Evolutionary conservation across 2,888 invertebrate species (phyloP).

Genomic region (Scaptomyza reducta): DNA sequence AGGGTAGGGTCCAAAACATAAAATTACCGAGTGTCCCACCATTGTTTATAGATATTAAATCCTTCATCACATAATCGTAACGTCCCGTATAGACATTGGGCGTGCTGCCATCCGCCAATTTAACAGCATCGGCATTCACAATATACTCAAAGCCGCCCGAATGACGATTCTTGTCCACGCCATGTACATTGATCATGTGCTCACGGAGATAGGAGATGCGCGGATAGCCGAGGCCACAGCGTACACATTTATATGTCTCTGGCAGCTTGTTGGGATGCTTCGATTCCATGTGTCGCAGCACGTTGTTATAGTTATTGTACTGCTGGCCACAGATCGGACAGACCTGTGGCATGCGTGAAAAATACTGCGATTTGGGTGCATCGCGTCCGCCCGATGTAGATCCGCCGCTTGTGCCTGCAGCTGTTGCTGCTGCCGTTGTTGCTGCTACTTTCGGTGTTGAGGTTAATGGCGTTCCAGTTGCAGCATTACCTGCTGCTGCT

Average conservation of each 20-base stretch:
- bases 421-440: neutral
- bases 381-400: slow-evolving; percentile 44
- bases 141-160: slow-evolving; percentile 83
- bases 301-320: slow-evolving; percentile 84
- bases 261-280: slow-evolving; percentile 84
- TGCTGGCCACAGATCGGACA: slow-evolving; percentile 84
- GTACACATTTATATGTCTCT: slow-evolving; percentile 83
- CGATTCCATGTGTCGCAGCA: slow-evolving; percentile 84
- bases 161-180: slow-evolving; percentile 80
- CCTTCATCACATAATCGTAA: slow-evolving; percentile 84
- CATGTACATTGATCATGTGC: slow-evolving; percentile 83
- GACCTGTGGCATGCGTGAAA: slow-evolving; percentile 83
- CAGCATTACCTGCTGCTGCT: slow-evolving; percentile 17
- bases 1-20: slow-evolving; percentile 18
- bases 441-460: slow-evolving; percentile 56
- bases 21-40: slow-evolving; percentile 82
- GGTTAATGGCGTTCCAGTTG: slow-evolving; percentile 25
- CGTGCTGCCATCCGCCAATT: slow-evolving; percentile 69
- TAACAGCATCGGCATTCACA: slow-evolving; percentile 82
- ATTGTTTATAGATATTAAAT: slow-evolving; percentile 83
- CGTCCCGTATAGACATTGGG: slow-evolving; percentile 81
- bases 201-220: slow-evolving; percentile 83
- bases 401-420: slow-evolving; percentile 20
- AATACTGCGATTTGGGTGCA: slow-evolving; percentile 81
- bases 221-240: slow-evolving; percentile 83